phyloP scores from a whole-genome alignment of 30 jellyfish, hydroid and myxozoan genomes.

The Nemopilema nomurai region DNA sequence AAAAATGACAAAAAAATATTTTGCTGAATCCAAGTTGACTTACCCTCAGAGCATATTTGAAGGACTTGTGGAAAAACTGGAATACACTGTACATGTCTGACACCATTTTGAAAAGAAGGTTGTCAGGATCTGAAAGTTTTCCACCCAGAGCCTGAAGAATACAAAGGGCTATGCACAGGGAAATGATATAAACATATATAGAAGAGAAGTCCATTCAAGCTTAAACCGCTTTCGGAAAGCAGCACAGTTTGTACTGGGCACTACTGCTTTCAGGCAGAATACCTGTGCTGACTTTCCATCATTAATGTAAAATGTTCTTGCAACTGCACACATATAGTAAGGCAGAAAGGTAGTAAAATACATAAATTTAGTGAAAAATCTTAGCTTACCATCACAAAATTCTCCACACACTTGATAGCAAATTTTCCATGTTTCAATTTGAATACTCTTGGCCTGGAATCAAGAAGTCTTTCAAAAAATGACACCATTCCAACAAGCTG shows the following conservation, averaged over 20 bases:
- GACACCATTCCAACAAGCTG: constrained; percentile 89
- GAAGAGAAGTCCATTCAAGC: too few species aligned
- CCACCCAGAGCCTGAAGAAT: constrained; percentile 72
- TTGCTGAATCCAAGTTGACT: too few species aligned
- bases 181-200: not conserved
- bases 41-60: constrained; percentile 59
- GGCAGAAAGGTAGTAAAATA: not conserved
- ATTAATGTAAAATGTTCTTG: too few species aligned
- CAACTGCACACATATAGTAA: too few species aligned
- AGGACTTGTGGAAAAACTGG: constrained; percentile 75
- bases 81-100: constrained; percentile 46
- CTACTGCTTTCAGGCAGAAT: too few species aligned
- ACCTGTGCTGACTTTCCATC: too few species aligned
- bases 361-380: not conserved
- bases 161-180: not conserved
- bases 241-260: too few species aligned
- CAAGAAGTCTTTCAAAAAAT: constrained; percentile 67
- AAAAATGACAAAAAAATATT: too few species aligned
- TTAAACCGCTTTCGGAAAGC: too few species aligned
- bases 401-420: constrained; percentile 36
- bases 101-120: constrained; percentile 43
- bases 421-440: constrained; percentile 64
- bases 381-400: constrained; percentile 50
- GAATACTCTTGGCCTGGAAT: constrained; percentile 36
- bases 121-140: constrained; percentile 70